Base-by-base conservation (phyloP, 1,140 invertebrate species). In the Drosophila jambulina region DNA sequence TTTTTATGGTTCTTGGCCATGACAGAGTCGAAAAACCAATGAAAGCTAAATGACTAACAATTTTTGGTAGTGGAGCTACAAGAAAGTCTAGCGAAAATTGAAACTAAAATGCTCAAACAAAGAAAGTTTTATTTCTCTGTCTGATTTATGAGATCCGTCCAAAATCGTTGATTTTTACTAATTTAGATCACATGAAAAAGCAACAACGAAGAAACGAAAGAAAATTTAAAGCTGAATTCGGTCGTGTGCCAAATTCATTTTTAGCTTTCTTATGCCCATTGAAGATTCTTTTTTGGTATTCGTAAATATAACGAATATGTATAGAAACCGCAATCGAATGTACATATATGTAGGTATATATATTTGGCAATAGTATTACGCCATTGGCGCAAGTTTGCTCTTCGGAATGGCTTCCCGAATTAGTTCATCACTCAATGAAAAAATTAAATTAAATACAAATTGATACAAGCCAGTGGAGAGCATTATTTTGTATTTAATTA, bases 201-300 rank as follows among this genome's bases (percentile, higher is more conserved):
- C 19, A 21, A 45, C 13, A 4, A 43, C 25, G 29, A 38, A 34
- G 40, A 61, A 48, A 46, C 23, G 29, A 70, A 70, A 32, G 63
- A 32, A 46, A 69, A 78, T 60, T 70, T 49, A 36, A 60, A 42
- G 29, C 29, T 29, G 17, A 71, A 59, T 38, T 71, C 69, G 68
- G 70, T 72, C 78, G 78, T 79, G 77, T 75, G 78, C 78, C 77
- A 80, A 79, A 80, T 80, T 80, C 69, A 67, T 79, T 74, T 80
- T 80, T 80, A 80, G 77, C 62, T 62, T 74, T 65, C 42, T 34
- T 61, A 19, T 62, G 75, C 53, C 75, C 58, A 77, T 65, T 45
- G 32, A 59, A 64, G 61, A 64, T 38, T 59, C 57, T 51, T 60
- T 51, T 56, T 48, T 34, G 45, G 36, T 53, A 42, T 67, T 42